Percentiles rank a stretch among this genome's conserved stretches.
These are phyloP conservation scores for Ginglymostoma cirratum DNA, from an alignment of 2,113 vertebrate species.

Conservation along the genomic window DNA sequence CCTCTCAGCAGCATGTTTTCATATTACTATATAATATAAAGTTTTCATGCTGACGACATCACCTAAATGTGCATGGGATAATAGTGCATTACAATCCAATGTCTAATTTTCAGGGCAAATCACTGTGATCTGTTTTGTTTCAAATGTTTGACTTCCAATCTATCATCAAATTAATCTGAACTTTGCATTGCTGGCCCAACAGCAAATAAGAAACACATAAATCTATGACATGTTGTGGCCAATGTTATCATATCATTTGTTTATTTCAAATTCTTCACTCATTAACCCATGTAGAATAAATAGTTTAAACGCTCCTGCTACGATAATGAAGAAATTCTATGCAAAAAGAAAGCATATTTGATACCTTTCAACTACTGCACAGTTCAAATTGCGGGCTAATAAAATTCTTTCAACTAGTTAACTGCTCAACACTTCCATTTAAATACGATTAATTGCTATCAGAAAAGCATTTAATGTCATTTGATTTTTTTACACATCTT, in stretches of 20 bases:
- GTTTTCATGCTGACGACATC: background rate
- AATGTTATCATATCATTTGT: background rate
- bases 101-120: background rate
- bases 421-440: background rate
- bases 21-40: background rate
- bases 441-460: background rate
- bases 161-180: background rate
- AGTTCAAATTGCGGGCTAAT: background rate
- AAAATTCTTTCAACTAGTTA: background rate
- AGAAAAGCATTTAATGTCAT: background rate
- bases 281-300: background rate
- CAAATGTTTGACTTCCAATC: background rate
- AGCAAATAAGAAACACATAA: background rate
- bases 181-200: background rate
- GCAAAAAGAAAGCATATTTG: background rate
- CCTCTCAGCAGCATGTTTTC: background rate
- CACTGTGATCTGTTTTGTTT: background rate
- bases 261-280: background rate
- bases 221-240: background rate
- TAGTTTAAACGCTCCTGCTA: background rate
- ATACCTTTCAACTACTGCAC: background rate
- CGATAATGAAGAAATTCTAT: background rate
- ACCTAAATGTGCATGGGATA: background rate
- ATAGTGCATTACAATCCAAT: background rate
- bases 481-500: background rate